Base-by-base conservation (phyloP, 2,797 vertebrate genomes). In the Tolypeutes matacus region DNA sequence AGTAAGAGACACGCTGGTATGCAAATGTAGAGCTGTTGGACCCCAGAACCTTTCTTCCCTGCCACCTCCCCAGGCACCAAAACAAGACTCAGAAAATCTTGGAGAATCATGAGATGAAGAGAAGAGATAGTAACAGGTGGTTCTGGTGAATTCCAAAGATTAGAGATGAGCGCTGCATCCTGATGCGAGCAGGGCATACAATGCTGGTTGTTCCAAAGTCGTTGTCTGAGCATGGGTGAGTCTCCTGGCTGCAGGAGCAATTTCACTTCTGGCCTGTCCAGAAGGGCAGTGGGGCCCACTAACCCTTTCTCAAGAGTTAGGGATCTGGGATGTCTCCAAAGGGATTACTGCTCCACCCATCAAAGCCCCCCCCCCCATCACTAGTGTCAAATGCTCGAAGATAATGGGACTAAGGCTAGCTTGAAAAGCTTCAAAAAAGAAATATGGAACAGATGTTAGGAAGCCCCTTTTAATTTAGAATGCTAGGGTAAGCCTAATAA, bases 391-490 rank as follows among this genome's bases (percentile, higher is more conserved):
- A 64, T 89, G 97, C 95, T 93, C 96, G 93, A 69, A 96, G 92
- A 96, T 97, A 96, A 97, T 92, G 96, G 91, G 92, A 96, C 93
- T 85, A 92, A 97, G 62, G n/a, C 89, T 77, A 84, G 75, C 73
- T 81, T 91, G 86, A 97, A 97, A 94, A 46, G 46, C 46, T 46
- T 94, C 72, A 95, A 91, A 98, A 98, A 60, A 93, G 97, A 98
- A 98, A 98, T 98, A 95, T 93, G 93, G 95, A 98, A 93, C 96
- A 98, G 97, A 98, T 98, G 98, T 96, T 93, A 97, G 93, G 95
- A 97, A 95, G 51, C 39, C 64, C 6, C 94, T 96, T 96, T 96
- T 94, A 93, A 76, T 96, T 93, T 81, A 58, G 86, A 96, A 94
- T 31, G 21, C 91, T 36, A 95, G 94, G 72, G 86, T 96, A 97